Conservation (phyloP, 1,140 invertebrate genomes). For the Caenorhabditis brenneri region DNA sequence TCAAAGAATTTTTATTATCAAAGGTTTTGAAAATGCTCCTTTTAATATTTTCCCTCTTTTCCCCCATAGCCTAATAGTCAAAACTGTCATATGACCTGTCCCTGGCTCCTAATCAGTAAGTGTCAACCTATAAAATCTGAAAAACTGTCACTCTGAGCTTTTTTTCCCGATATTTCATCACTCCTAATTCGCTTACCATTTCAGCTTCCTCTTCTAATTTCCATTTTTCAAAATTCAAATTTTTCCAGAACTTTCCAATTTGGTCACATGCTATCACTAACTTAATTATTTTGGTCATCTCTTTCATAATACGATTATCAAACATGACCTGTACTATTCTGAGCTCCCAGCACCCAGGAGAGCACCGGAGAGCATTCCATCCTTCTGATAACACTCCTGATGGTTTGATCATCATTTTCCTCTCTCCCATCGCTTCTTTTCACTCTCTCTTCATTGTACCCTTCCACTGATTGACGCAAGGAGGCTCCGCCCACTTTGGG, state of each 20-base stretch:
- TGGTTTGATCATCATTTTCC: constrained; percentile 32
- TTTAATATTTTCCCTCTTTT: no score
- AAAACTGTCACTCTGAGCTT: no score
- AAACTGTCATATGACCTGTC: no score
- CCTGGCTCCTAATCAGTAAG: no score
- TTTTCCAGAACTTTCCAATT: neutral
- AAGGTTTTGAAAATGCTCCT: no score
- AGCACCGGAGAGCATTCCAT: no score
- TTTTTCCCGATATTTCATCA: neutral
- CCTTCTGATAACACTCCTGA: neutral
- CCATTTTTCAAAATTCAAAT: no score
- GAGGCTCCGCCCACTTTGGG: constrained; percentile 14
- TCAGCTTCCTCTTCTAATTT: no score
- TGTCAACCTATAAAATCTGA: no score
- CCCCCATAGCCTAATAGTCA: no score
- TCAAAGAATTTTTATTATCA: no score
- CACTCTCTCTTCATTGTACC: neutral
- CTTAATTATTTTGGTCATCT: neutral
- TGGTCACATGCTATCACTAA: neutral
- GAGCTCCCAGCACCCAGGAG: constrained; percentile 21
- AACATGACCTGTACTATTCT: neutral
- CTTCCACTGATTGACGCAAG: neutral
- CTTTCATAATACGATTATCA: neutral
- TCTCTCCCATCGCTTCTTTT: neutral
- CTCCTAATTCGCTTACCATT: no score